These are phyloP conservation scores for Chunga burmeisteri DNA, from an alignment of 2,113 vertebrate genomes.

Conservation along the genomic window DNA sequence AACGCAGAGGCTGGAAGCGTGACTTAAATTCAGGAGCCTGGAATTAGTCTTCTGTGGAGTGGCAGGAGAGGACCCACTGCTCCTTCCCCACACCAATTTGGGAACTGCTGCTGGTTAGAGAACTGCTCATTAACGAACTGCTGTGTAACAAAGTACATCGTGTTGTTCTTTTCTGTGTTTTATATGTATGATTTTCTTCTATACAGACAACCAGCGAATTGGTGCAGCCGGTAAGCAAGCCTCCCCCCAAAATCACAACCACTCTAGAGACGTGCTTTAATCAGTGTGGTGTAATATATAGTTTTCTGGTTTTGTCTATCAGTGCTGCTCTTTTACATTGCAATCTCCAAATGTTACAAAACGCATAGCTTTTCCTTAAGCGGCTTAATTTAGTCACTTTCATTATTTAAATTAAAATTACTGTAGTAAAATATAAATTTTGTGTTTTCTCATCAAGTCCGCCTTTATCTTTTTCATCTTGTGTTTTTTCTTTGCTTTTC, in stretches of 20 bases:
- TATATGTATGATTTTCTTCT: constrained; percentile 15
- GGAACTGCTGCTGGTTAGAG: neutral
- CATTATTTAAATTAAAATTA: constrained; percentile 53
- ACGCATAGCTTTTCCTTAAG: constrained; percentile 27
- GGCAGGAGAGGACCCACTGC: rapidly evolving
- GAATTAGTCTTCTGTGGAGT: neutral
- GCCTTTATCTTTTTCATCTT: constrained; percentile 78
- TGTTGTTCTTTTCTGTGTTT: neutral
- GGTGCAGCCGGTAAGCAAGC: constrained; percentile 88
- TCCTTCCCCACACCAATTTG: neutral
- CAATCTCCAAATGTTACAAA: constrained; percentile 6
- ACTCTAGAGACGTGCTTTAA: neutral
- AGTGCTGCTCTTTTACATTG: constrained; percentile 27
- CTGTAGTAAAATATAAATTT: constrained; percentile 38
- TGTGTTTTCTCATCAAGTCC: constrained; percentile 76
- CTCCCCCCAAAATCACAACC: neutral
- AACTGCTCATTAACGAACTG: neutral
- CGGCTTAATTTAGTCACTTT: constrained; percentile 32
- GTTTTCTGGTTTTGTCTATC: constrained; percentile 15
- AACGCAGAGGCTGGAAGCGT: neutral
- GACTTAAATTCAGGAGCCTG: neutral
- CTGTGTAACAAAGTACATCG: neutral
- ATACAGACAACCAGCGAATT: constrained; percentile 82
- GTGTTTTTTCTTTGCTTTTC: constrained; percentile 77
- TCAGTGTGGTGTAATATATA: neutral